phyloP scores from a whole-genome alignment of 2,797 vertebrate species.

The Labroides dimidiatus region DNA sequence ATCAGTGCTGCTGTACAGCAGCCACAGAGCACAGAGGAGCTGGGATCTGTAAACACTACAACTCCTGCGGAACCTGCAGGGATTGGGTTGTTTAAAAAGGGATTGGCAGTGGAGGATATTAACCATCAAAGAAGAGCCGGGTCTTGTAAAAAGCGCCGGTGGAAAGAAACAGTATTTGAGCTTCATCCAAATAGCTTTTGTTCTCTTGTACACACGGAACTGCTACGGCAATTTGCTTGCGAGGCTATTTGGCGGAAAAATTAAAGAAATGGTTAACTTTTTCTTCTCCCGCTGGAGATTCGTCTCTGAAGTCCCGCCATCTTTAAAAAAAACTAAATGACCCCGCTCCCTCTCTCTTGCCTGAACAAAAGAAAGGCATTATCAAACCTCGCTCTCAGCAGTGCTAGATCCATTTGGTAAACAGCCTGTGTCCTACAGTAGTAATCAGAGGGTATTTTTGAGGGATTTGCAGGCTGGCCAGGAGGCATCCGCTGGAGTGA shows the following conservation, averaged over 20 bases:
- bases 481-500: constrained; percentile 84
- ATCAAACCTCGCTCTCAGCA: constrained; percentile 78
- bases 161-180: constrained; percentile 43
- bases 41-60: constrained; percentile 65
- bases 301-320: constrained; percentile 59
- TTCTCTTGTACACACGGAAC: constrained; percentile 27
- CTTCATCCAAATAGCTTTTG: constrained; percentile 44
- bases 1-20: constrained; percentile 55
- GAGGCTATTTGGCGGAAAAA: constrained; percentile 45
- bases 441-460: constrained; percentile 85
- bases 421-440: constrained; percentile 84
- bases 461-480: constrained; percentile 83
- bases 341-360: constrained; percentile 62
- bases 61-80: constrained; percentile 39
- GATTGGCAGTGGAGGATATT: constrained; percentile 43
- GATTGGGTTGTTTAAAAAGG: constrained; percentile 59
- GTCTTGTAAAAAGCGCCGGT: constrained; percentile 29
- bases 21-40: constrained; percentile 53
- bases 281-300: constrained; percentile 47
- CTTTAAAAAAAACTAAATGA: constrained; percentile 58
- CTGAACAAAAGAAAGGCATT: constrained; percentile 77
- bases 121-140: constrained; percentile 53
- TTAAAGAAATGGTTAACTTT: constrained; percentile 54
- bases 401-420: constrained; percentile 82
- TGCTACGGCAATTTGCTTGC: constrained; percentile 28